Conservation (phyloP, 2,113 vertebrate genomes). For the Aegithalos caudatus region DNA sequence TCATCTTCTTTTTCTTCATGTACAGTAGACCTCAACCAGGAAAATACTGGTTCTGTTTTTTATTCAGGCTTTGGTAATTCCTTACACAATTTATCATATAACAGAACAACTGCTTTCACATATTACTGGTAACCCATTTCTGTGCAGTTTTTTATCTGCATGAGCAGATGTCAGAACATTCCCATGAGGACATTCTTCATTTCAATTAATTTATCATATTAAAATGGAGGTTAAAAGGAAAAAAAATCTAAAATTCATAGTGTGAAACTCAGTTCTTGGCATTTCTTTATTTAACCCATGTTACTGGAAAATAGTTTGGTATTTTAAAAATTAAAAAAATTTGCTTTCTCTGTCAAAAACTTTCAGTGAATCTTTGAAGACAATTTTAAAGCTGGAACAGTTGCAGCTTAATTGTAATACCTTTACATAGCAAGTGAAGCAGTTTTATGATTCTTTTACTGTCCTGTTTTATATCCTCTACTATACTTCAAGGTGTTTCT, state of each 20-base stretch:
- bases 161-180: not conserved
- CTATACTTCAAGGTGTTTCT: slow-evolving; percentile 45
- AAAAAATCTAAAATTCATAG: not conserved
- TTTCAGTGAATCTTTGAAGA: not conserved
- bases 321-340: slow-evolving; percentile 38
- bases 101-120: not conserved
- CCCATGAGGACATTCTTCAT: not conserved
- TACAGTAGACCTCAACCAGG: not conserved
- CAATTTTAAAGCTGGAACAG: not conserved
- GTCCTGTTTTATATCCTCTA: slow-evolving; percentile 48
- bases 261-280: not conserved
- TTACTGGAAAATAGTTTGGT: not conserved
- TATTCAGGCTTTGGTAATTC: not conserved
- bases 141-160: not conserved
- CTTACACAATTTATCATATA: not conserved
- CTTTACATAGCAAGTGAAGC: not conserved
- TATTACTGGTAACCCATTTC: not conserved
- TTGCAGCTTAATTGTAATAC: not conserved
- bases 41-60: not conserved
- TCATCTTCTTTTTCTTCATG: not conserved
- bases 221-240: not conserved
- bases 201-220: not conserved
- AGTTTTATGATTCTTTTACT: not conserved
- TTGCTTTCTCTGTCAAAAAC: not conserved
- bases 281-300: not conserved